phyloP scores from a whole-genome alignment of 2,888 invertebrate species.

The Meliscaeva auricollis region DNA sequence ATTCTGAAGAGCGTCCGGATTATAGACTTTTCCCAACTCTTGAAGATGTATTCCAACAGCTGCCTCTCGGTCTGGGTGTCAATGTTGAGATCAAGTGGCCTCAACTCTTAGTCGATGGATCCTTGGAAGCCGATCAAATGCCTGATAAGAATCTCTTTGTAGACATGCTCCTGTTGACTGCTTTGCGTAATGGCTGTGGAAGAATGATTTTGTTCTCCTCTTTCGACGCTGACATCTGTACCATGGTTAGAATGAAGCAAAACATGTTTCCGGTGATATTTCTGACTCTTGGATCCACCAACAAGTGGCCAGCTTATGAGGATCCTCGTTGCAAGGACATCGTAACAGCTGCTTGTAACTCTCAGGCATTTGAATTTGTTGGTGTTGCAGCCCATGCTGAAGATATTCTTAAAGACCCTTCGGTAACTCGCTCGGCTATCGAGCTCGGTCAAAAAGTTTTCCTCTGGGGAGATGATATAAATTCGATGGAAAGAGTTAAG shows the following conservation, averaged over 20 bases:
- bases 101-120: constrained; percentile 93
- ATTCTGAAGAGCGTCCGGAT: constrained; percentile 91
- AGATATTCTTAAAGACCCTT: constrained; percentile 92
- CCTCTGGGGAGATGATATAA: constrained; percentile 98
- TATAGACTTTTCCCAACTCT: constrained; percentile 97
- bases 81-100: constrained; percentile 99
- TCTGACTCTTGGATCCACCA: constrained; percentile 85
- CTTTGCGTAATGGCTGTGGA: constrained; percentile 91
- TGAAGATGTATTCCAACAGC: constrained; percentile 90
- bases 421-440: constrained; percentile 89
- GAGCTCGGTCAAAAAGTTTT: constrained; percentile 94
- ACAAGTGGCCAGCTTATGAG: constrained; percentile 88
- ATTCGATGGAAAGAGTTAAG: constrained; percentile 92
- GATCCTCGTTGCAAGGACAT: constrained; percentile 93
- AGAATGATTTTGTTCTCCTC: constrained; percentile 96
- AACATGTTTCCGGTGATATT: constrained; percentile 98
- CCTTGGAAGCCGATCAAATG: constrained; percentile 91
- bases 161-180: constrained; percentile 92
- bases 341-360: constrained; percentile 92
- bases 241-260: constrained; percentile 96
- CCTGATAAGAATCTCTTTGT: constrained; percentile 97
- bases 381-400: constrained; percentile 98
- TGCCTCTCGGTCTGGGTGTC: constrained; percentile 95
- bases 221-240: constrained; percentile 98
- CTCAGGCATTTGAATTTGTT: constrained; percentile 91